Evolutionary conservation across 2,888 invertebrate species (phyloP).

Genomic region (Ephialtes manifestator): DNA sequence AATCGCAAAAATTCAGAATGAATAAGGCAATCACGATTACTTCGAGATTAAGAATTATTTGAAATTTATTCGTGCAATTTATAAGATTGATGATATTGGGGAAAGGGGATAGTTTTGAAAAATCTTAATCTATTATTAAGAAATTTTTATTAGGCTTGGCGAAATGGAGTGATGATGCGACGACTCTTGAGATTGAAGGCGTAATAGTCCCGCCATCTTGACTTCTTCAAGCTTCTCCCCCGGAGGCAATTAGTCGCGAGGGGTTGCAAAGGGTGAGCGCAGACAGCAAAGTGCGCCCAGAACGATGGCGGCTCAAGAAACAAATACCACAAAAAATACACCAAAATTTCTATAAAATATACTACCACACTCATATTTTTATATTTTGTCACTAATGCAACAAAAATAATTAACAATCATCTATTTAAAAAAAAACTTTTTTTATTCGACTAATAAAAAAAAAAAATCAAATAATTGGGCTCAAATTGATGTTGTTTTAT

Average conservation of each 20-base stretch:
- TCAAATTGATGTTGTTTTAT: too few relatives aligned
- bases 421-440: neutral
- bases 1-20: neutral
- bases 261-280: constrained; percentile 54
- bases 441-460: neutral
- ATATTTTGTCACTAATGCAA: neutral
- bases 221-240: constrained; percentile 66
- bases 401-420: neutral
- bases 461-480: neutral
- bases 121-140: constrained; percentile 75
- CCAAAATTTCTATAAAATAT: neutral
- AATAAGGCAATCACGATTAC: too few relatives aligned
- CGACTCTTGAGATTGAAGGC: constrained; percentile 81
- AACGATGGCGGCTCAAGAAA: constrained; percentile 52
- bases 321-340: constrained; percentile 18
- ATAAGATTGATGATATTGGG: neutral
- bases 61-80: neutral
- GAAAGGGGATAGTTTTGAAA: neutral
- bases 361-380: neutral
- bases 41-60: too few relatives aligned
- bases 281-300: constrained; percentile 52
- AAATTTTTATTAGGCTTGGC: constrained; percentile 45
- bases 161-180: constrained; percentile 57
- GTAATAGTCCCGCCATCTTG: constrained; percentile 85
- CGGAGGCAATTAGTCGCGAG: constrained; percentile 82